These are phyloP conservation scores for Graphium colonna DNA, from an alignment of 2,888 invertebrate genomes.

Conservation along the genomic window DNA sequence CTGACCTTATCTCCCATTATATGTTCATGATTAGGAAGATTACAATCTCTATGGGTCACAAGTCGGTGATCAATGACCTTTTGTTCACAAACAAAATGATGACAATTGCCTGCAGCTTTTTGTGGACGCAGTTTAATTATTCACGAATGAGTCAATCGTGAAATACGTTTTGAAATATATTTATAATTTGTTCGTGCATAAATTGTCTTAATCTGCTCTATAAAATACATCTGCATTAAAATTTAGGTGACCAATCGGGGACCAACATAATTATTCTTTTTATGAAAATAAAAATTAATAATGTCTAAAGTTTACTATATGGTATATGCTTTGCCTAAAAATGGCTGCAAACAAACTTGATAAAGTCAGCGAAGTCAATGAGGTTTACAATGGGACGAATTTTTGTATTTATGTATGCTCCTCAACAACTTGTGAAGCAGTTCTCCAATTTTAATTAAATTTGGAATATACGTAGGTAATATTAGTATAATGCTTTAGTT, in stretches of 20 bases:
- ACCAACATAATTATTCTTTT: too few species aligned
- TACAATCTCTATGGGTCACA: conserved; percentile 17
- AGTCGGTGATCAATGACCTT: conserved; percentile 20
- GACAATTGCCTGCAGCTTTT: conserved; percentile 18
- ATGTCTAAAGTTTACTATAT: too few species aligned
- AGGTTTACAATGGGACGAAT: too few species aligned
- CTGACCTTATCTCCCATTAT: conserved; percentile 19
- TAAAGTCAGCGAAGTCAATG: too few species aligned
- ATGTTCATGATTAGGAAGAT: conserved; percentile 18
- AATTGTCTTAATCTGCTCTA: neutral
- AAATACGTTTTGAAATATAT: neutral
- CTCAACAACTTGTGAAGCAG: too few species aligned
- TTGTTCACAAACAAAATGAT: conserved; percentile 9
- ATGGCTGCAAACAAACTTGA: too few species aligned
- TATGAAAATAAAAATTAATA: too few species aligned
- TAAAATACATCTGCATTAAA: neutral
- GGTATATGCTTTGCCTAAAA: too few species aligned
- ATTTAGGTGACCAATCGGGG: neutral
- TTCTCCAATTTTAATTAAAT: too few species aligned
- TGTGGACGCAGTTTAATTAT: conserved; percentile 6
- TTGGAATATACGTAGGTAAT: too few species aligned
- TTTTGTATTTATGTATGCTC: too few species aligned
- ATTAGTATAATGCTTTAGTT: too few species aligned
- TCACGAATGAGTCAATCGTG: conserved; percentile 2
- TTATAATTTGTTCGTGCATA: neutral